Conservation (phyloP, 2,113 vertebrate genomes). For the Synodontis membranacea region DNA sequence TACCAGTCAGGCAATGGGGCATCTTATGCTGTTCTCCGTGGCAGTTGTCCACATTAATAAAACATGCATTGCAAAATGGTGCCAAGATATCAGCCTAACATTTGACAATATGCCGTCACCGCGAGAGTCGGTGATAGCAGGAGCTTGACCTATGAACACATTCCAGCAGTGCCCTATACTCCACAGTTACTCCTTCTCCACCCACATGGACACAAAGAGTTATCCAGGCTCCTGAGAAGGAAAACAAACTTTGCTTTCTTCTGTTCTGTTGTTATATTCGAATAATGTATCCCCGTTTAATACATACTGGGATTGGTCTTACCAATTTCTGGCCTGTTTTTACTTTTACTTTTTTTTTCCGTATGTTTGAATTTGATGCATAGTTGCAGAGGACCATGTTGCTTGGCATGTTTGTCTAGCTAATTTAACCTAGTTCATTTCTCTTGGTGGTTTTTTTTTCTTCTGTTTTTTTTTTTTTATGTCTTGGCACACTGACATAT, state of each 20-base stretch:
- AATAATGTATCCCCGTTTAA: background rate
- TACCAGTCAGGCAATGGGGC: conserved; percentile 47
- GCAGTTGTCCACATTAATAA: conserved; percentile 55
- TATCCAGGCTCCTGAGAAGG: background rate
- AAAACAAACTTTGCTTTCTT: background rate
- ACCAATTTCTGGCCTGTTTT: background rate
- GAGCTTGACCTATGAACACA: conserved; percentile 16
- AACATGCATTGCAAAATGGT: conserved; percentile 39
- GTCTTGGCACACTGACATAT: conserved; percentile 68
- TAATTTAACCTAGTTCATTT: conserved; percentile 68
- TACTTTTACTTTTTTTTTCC: conserved; percentile 25
- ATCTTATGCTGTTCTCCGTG: conserved; percentile 43
- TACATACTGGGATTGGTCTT: background rate
- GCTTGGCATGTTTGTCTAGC: conserved; percentile 69
- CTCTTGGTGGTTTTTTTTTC: conserved; percentile 73
- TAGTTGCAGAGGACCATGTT: conserved; percentile 29
- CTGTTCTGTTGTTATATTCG: background rate
- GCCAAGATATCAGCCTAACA: conserved; percentile 8
- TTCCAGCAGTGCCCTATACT: background rate
- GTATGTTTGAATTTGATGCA: background rate
- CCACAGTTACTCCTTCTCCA: background rate
- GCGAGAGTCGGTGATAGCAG: background rate
- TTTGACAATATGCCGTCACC: conserved; percentile 19
- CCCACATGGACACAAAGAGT: background rate
- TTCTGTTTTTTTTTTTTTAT: conserved; percentile 49